Conservation (phyloP, 2,888 invertebrate genomes). For the Liodrosophila aerea region DNA sequence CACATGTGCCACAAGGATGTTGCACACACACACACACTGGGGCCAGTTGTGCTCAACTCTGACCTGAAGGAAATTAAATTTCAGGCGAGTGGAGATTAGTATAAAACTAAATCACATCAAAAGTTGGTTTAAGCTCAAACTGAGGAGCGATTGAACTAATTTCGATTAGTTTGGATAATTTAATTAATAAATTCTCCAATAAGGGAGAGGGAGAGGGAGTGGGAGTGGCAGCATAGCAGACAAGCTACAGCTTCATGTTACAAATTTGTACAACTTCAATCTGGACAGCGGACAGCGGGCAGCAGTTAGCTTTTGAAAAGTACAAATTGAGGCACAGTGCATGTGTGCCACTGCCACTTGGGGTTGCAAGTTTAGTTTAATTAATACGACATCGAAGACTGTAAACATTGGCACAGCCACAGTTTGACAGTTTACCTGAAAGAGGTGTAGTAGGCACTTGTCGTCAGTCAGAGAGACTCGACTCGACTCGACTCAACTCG, state of each 20-base stretch:
- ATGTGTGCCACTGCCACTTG: constrained; percentile 11
- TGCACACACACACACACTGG: too few species aligned
- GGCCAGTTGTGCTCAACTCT: constrained; percentile 4
- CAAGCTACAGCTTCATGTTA: not conserved
- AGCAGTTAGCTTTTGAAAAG: constrained; percentile 47
- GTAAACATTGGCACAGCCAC: constrained; percentile 57
- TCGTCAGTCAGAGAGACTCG: constrained; percentile 55
- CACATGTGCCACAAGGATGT: constrained; percentile 12
- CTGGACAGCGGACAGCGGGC: not conserved
- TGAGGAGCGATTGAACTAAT: not conserved
- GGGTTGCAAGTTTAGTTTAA: constrained; percentile 71
- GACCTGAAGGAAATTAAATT: constrained; percentile 61
- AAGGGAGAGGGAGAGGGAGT: not conserved
- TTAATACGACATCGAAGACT: constrained; percentile 71
- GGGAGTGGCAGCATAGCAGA: constrained; percentile 14
- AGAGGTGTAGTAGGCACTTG: constrained; percentile 77
- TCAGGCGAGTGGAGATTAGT: constrained; percentile 21
- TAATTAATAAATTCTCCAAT: constrained; percentile 11
- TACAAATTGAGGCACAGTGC: constrained; percentile 54
- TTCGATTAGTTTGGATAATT: constrained; percentile 1
- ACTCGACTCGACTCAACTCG: not conserved
- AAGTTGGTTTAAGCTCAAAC: constrained; percentile 1
- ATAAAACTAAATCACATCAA: not conserved
- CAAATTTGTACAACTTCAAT: not conserved
- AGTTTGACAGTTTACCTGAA: constrained; percentile 77